Percentiles rank a stretch among this genome's conserved stretches.
These are phyloP conservation scores for Limulus polyphemus DNA, from an alignment of 2,888 invertebrate species.

Conservation along the genomic window DNA sequence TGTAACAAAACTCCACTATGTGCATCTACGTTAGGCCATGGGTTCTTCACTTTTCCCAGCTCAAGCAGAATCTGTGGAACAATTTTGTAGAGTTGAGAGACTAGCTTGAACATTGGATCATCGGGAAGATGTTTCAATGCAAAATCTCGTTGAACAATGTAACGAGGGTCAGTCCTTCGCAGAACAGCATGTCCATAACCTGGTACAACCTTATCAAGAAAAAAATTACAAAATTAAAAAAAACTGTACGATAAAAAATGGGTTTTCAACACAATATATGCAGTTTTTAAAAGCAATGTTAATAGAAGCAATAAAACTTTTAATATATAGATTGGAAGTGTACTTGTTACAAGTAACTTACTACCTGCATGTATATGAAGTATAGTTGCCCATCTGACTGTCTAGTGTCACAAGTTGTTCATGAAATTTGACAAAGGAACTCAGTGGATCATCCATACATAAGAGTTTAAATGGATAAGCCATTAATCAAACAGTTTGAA, in stretches of 20 bases:
- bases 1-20: constrained; percentile 86
- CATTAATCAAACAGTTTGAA: too few relatives aligned
- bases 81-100: constrained; percentile 77
- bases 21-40: constrained; percentile 97
- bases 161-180: constrained; percentile 84
- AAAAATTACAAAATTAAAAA: not conserved
- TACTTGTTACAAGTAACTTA: too few relatives aligned
- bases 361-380: too few relatives aligned
- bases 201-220: constrained; percentile 58
- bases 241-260: too few relatives aligned
- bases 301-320: not conserved
- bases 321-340: not conserved
- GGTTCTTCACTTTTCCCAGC: constrained; percentile 93
- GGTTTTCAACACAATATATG: too few relatives aligned
- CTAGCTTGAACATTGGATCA: constrained; percentile 80
- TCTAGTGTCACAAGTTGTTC: too few relatives aligned
- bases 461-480: too few relatives aligned
- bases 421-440: too few relatives aligned
- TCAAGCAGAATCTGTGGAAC: constrained; percentile 83
- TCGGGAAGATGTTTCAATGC: constrained; percentile 84
- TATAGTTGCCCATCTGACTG: too few relatives aligned
- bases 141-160: constrained; percentile 87
- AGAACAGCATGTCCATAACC: constrained; percentile 94
- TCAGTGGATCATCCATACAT: too few relatives aligned
- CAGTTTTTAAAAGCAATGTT: not conserved